These are phyloP conservation scores for Tachina grossa DNA, from an alignment of 2,888 invertebrate species.

Conservation along the genomic window DNA sequence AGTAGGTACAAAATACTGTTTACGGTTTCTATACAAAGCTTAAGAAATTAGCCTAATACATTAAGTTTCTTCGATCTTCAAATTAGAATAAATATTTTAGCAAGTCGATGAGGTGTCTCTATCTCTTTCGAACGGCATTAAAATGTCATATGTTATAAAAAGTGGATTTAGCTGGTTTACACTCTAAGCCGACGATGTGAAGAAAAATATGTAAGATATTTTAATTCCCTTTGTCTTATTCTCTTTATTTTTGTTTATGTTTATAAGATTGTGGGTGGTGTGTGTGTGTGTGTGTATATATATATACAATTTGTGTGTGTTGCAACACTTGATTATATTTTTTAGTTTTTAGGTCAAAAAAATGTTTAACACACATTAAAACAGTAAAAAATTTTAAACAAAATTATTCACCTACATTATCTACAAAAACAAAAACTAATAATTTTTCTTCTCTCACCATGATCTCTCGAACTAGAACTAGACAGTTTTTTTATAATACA, in stretches of 20 bases:
- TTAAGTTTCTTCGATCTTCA: too few relatives aligned
- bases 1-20: too few relatives aligned
- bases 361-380: slow-evolving; percentile 18
- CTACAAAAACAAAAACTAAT: slow-evolving; percentile 1
- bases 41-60: too few relatives aligned
- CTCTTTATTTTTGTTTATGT: slow-evolving; percentile 15
- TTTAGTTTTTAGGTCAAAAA: slow-evolving; percentile 60
- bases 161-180: too few relatives aligned
- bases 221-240: slow-evolving; percentile 7
- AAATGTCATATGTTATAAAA: too few relatives aligned
- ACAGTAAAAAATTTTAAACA: background rate
- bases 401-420: slow-evolving; percentile 57
- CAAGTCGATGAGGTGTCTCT: too few relatives aligned
- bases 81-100: too few relatives aligned
- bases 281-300: background rate
- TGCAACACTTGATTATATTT: slow-evolving; percentile 53
- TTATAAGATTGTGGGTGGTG: slow-evolving; percentile 46
- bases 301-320: slow-evolving; percentile 23
- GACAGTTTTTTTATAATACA: too few relatives aligned
- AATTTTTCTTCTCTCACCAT: slow-evolving; percentile 44
- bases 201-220: background rate
- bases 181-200: too few relatives aligned
- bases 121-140: too few relatives aligned
- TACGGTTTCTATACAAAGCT: too few relatives aligned
- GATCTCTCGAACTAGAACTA: slow-evolving; percentile 37